Evolutionary conservation across 2,797 vertebrate genomes (phyloP), one percentile per base, ranked within the genome.

Genomic region (Paguma larvata): DNA sequence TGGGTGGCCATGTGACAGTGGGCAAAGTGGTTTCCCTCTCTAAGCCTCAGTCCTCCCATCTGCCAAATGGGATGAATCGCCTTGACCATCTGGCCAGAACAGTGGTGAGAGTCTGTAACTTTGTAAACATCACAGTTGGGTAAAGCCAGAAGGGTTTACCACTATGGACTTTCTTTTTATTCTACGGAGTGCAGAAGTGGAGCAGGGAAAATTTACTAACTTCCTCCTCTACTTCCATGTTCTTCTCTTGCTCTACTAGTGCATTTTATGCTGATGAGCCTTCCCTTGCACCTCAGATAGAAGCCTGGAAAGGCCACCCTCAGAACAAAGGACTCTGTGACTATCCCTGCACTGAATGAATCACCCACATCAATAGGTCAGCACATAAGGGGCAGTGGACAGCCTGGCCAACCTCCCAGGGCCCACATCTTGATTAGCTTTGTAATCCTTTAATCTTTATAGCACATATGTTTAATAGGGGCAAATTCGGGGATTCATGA

Each of bases 361-460:
- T 51, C 27, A 30, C 32, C 5, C 48, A 9, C 9, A 0, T 9
- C 5, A 10, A 79, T 3, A n/a, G 15, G 19, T 27, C 0, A 2
- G 25, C 23, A 6, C 25, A 13, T 2, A 44, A 34, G 48, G 8
- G 4, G 62, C 63, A 38, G 16, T 23, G 13, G n/a, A 11, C 6
- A 53, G 5, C 32, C 6, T 38, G 46, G 34, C 5, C 19, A 11
- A 7, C 41, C n/a, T 65, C 23, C 14, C 14, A 5, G 19, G 3
- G 19, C 48, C 73, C 46, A 48, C 44, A 34, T 53, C 34, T 34
- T 32, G 46, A 38, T 82, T n/a, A 51, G 38, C 5, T 53, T 44
- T 68, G 23, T 27, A 46, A 19, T 38, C 27, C 48, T 53, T 80
- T 83, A 48, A 80, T 32, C 51, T 63, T 67, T 23, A 41, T 3